Evolutionary conservation across 2,113 vertebrate genomes (phyloP), one percentile per base, ranked within the genome.

Genomic region (Phalacrocorax pelagicus): DNA sequence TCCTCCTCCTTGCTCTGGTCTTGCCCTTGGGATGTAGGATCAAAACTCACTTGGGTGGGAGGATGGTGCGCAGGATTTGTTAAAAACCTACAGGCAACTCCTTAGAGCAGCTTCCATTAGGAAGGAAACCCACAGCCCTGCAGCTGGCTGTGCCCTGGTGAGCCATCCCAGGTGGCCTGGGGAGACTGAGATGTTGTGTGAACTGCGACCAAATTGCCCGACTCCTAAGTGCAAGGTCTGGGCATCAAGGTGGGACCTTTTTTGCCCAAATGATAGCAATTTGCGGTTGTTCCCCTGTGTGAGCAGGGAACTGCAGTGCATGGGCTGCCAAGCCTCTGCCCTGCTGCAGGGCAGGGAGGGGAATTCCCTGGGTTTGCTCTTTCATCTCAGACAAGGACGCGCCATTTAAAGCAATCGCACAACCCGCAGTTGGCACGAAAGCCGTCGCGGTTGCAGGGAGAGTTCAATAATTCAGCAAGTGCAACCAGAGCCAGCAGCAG

Each of bases 401-500:
- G 0, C 5, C 0, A 4, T 62, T 63, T 62, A 72, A 54, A 81
- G 81, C n/a, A 4, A 14, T 90, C 4, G 2, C 77, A 10, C 62
- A 54, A 42, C 52, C 69, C 2, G 1, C 30, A 4, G 73, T 38
- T 94, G 90, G 93, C 91, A 86, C 42, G 5, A 24, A 46, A 0
- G 23, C 82, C 6, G 27, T 20, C 18, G 29, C 0, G 0, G 38
- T 14, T 5, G 8, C 86, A 47, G 81, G 58, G 59, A n/a, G 57
- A 52, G 62, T 54, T 95, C 96, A 92, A 80, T 91, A 94, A 96
- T 96, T 92, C 71, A 93, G 75, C 55, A 83, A 66, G 82, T 63
- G 81, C 51, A 23, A 49, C 51, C 89, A 42, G 87, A 81, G 88
- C 94, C 89, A 94, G 81, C 58, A 83, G 94, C 92, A 70, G 67